Evolutionary conservation across 2,888 invertebrate species (phyloP).

Genomic region (Apotomis betuletana): DNA sequence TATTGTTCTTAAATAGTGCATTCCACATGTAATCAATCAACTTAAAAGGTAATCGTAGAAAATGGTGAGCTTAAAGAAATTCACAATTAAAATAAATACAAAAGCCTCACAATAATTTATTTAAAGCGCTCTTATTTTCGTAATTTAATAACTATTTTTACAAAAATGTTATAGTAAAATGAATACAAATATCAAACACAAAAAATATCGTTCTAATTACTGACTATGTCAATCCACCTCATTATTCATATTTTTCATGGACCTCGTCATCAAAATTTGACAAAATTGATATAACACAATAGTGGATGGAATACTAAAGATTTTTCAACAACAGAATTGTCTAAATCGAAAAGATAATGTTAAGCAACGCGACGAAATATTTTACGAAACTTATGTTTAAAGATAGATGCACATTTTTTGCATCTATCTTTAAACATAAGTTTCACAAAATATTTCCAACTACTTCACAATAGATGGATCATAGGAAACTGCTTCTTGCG

Average conservation of each 20-base stretch:
- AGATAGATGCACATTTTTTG: too few species aligned
- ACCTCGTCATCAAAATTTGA: too few species aligned
- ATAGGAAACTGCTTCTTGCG: neutral
- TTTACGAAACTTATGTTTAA: too few species aligned
- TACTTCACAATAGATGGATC: neutral
- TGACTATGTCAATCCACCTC: too few species aligned
- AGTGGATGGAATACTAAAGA: too few species aligned
- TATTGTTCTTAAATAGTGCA: slow-evolving; percentile 70
- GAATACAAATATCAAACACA: neutral
- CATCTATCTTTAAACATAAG: neutral
- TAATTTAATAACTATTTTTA: slow-evolving; percentile 40
- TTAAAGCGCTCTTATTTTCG: slow-evolving; percentile 51
- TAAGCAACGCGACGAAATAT: too few species aligned
- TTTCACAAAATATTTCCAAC: neutral
- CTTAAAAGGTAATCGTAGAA: slow-evolving; percentile 24
- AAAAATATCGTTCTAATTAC: neutral
- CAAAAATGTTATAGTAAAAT: slow-evolving; percentile 1
- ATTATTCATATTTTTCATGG: too few species aligned
- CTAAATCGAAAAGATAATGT: too few species aligned
- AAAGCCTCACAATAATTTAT: slow-evolving; percentile 55
- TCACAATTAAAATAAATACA: slow-evolving; percentile 59
- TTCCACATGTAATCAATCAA: slow-evolving; percentile 52
- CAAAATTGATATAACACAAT: too few species aligned
- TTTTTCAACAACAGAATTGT: too few species aligned
- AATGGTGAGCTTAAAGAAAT: slow-evolving; percentile 47